Base-by-base conservation (phyloP, 1,140 invertebrate species). In the Cydia amplana region DNA sequence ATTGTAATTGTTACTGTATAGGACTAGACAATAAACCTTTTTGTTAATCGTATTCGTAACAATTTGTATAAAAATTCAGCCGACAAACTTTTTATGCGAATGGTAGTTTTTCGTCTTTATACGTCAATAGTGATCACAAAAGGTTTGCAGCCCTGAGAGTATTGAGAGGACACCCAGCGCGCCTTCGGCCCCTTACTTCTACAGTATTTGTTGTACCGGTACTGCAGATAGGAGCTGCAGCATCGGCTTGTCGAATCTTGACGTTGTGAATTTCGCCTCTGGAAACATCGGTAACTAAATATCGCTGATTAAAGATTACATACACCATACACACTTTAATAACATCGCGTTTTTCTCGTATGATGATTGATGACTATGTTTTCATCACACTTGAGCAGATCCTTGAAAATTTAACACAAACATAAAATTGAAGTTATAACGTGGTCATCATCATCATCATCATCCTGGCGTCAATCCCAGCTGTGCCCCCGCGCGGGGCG, bases 111-210 rank as follows among this genome's bases (percentile, higher is more conserved):
- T 72, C 28, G 40, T 28, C 72, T 73, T 72, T 0, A 83, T 46
- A n/a, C 75, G 12, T 80, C 75, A 20, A 84, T 2, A 4, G 85
- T 85, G 23, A 67, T 70, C n/a, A 86, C 70, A 0, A 73, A 80
- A 1, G 84, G 83, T 25, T 76, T 76, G 55, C 88, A 88, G 1
- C 83, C 80, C 4, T 20, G 46, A 4, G 67, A 76, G 5, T 75
- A 77, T 18, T 77, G 83, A 4, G 77, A 78, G 75, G 85, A 89
- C 2, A 80, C 74, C 86, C 86, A 89, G 2, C 75, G 67, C 0
- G 74, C 77, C 74, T 79, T 82, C 1, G 70, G 73, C 2, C 81
- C 84, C 32, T 78, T 82, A 51, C 78, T 78, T 23, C 78, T 76
- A 12, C 77, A 72, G 36, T 82, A 74, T 23, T 81, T 83, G 77